Percentiles rank a stretch among this genome's conserved stretches.
phyloP scores from a whole-genome alignment of 1,140 invertebrate species.

The Halyomorpha halys region DNA sequence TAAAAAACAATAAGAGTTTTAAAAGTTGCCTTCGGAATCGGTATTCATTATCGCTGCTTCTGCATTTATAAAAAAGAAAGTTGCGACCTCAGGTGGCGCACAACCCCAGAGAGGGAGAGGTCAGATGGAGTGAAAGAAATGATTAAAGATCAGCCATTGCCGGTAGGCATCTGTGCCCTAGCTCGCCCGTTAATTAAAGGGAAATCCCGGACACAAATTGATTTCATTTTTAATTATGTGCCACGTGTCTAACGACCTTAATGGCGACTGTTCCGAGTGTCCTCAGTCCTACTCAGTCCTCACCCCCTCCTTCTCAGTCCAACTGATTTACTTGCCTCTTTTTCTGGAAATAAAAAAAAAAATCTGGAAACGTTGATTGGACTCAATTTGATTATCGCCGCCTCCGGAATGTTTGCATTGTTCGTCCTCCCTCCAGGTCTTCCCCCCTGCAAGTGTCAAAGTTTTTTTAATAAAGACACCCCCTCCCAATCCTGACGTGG shows the following conservation, averaged over 20 bases:
- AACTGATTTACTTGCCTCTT: constrained; percentile 9
- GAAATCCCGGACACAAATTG: constrained; percentile 25
- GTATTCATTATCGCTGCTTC: no score
- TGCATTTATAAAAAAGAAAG: no score
- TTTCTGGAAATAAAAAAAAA: constrained; percentile 12
- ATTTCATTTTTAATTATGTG: constrained; percentile 29
- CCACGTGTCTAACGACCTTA: not conserved
- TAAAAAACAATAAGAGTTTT: no score
- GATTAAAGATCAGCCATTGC: constrained; percentile 21
- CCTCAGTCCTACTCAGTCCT: not conserved
- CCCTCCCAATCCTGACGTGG: not conserved
- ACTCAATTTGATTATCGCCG: constrained; percentile 27
- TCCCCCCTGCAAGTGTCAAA: not conserved
- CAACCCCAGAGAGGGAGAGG: not conserved
- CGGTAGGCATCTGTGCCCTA: constrained; percentile 6
- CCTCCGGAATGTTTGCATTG: constrained; percentile 19
- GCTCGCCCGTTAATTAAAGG: constrained; percentile 25
- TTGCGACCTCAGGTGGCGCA: no score
- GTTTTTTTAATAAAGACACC: constrained; percentile 10
- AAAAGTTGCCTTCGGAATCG: no score
- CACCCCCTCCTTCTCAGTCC: constrained; percentile 6
- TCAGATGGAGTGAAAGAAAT: constrained; percentile 16
- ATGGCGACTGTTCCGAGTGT: not conserved
- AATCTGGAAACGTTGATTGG: constrained; percentile 25
- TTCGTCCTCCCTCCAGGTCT: not conserved